Evolutionary conservation across 2,888 invertebrate species (phyloP), one percentile per base, ranked within the genome.

Genomic region (Cantharis nigra): DNA sequence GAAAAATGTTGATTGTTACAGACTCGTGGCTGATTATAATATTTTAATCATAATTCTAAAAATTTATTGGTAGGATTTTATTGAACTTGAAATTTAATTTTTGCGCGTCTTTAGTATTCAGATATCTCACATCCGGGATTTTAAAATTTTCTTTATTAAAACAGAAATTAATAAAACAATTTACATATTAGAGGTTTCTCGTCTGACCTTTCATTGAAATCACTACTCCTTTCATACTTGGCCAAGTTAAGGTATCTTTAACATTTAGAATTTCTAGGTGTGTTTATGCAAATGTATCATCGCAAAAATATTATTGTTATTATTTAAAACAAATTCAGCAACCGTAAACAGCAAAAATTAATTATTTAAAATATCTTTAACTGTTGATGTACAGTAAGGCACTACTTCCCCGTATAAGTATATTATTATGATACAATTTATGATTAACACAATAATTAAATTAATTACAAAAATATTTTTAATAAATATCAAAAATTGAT

Each of bases 201-300:
- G 28, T 11, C 28, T 30, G 28, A 70, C 33, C 70, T 70, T 28
- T 33, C 70, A 70, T 70, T 70, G 70, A 70, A 70, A 30, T 70
- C 70, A 28, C 20, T 70, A 18, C 70, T 20, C 33, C 70, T 70
- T 70, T 65, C 23, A 18, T 18, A 67, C 11, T 30, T 70, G 69
- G 20, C n/a, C 65, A 23, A 23, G 26, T 67, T n/a, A 23, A 67
- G 18, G 16, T 67, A 23, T 23, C 65, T 14, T 67, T 67, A 67
- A 67, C 65, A 67, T 67, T 67, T 67, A 67, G 16, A 23, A 67
- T 67, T 67, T 67, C 26, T 20, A 67, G 65, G 65, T 67, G 65
- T 67, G 65, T 67, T 67, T 67, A 67, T 67, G 65, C 23, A 67
- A 67, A 67, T 67, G 65, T 23, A 67, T 67, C 65, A 26, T 67